A percentile compares a stretch with the other conserved stretches of the same genome.
Conservation (phyloP, 2,113 vertebrate genomes). For the Grantiella picta region DNA sequence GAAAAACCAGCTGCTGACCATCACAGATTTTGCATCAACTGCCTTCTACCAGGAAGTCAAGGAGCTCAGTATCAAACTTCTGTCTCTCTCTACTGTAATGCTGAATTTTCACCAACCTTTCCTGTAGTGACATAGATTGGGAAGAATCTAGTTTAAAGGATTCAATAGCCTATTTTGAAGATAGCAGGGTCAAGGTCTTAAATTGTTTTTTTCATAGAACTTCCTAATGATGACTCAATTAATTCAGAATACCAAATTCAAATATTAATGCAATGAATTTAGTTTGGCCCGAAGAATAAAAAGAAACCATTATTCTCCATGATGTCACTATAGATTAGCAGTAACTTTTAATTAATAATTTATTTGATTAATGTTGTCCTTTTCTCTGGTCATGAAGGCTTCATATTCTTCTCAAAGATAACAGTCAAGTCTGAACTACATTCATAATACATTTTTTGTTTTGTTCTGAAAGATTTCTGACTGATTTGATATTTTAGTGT, state of each 20-base stretch:
- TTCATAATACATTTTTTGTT: not conserved
- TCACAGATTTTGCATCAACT: not conserved
- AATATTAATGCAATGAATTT: conserved; percentile 4
- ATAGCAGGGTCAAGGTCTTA: not conserved
- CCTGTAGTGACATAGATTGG: not conserved
- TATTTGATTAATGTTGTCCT: not conserved
- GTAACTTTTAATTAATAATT: conserved; percentile 3
- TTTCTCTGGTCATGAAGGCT: not conserved
- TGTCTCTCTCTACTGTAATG: not conserved
- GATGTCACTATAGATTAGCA: not conserved
- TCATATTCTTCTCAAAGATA: not conserved
- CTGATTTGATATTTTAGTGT: not conserved
- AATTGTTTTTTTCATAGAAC: not conserved
- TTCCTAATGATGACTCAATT: not conserved
- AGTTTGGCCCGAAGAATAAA: conserved; percentile 2
- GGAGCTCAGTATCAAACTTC: not conserved
- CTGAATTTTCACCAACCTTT: not conserved
- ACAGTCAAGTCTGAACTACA: not conserved
- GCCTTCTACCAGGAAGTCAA: not conserved
- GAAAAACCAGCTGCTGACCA: not conserved
- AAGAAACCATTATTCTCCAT: not conserved
- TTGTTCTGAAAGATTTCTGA: not conserved
- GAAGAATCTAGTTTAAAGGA: not conserved
- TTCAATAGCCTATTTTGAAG: not conserved
- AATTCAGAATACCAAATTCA: conserved; percentile 7